These are phyloP conservation scores for Schizopygopsis pylzovi DNA, from an alignment of 2,797 vertebrate species.

Conservation along the genomic window DNA sequence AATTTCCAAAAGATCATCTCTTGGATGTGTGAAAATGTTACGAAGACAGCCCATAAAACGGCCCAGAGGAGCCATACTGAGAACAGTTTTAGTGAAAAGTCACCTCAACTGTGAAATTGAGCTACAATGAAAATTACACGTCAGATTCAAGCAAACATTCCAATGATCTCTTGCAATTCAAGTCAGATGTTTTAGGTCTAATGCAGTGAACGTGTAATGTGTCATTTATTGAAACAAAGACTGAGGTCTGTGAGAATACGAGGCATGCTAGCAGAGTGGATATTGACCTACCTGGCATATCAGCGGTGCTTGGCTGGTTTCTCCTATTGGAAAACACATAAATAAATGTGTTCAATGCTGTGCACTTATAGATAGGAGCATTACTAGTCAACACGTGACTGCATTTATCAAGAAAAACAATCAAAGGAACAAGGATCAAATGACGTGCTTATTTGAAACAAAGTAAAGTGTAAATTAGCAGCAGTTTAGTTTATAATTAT, in stretches of 20 bases:
- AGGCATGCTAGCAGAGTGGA: slow-evolving; percentile 24
- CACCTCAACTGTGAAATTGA: slow-evolving; percentile 42
- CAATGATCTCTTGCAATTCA: slow-evolving; percentile 4
- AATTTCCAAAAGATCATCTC: slow-evolving; percentile 24
- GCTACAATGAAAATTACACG: background rate
- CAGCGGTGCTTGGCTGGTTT: slow-evolving; percentile 52
- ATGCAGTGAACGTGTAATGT: background rate
- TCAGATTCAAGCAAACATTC: slow-evolving; percentile 11
- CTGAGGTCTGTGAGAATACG: slow-evolving; percentile 10
- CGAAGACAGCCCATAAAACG: background rate
- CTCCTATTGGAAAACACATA: slow-evolving; percentile 64
- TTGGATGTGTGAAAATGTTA: slow-evolving; percentile 13
- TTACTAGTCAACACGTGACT: slow-evolving; percentile 25
- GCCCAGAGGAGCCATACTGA: background rate
- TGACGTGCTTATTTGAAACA: background rate
- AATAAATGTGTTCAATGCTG: slow-evolving; percentile 55
- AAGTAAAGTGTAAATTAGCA: background rate
- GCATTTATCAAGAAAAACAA: slow-evolving; percentile 54
- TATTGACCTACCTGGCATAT: slow-evolving; percentile 68
- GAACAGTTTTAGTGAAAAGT: slow-evolving; percentile 19
- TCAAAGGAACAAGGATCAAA: slow-evolving; percentile 29
- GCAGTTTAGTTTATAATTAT: background rate
- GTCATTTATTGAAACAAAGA: background rate
- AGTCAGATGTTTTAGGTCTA: background rate
- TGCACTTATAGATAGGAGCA: slow-evolving; percentile 41